Evolutionary conservation across 2,113 vertebrate genomes (phyloP).

Genomic region (Hyperoodon ampullatus): DNA sequence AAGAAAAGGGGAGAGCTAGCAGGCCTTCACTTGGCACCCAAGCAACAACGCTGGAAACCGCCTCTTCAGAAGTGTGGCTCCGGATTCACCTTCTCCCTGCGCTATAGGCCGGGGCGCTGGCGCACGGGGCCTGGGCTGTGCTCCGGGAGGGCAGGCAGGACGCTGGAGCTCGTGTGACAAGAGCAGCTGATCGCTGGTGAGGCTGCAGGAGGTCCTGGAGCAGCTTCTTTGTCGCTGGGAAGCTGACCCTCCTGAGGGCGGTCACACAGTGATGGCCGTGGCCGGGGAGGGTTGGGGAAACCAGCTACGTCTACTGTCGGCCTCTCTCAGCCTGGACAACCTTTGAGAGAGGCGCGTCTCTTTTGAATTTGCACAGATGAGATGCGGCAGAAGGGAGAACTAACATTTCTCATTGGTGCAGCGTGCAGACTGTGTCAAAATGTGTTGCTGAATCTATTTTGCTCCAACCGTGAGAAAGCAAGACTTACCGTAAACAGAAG

Average conservation of each 20-base stretch:
- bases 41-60: not conserved
- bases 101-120: rapidly evolving
- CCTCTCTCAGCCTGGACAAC: conserved; percentile 12
- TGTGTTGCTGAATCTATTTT: not conserved
- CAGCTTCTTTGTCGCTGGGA: conserved; percentile 45
- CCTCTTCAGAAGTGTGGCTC: not conserved
- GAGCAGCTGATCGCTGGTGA: conserved; percentile 24
- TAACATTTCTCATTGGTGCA: conserved; percentile 13
- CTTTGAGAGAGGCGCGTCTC: not conserved
- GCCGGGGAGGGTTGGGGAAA: conserved; percentile 35
- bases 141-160: not conserved
- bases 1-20: not conserved
- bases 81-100: not conserved
- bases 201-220: not conserved
- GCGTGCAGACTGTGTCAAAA: not conserved
- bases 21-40: not conserved
- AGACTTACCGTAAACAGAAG: conserved; percentile 20
- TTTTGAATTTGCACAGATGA: conserved; percentile 56
- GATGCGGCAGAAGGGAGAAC: conserved; percentile 19
- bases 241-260: conserved; percentile 16
- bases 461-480: conserved; percentile 52
- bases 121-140: not conserved
- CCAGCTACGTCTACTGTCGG: conserved; percentile 36
- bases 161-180: not conserved
- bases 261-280: conserved; percentile 23